Conservation (phyloP, 2,113 vertebrate species). For the Marmota monax region DNA sequence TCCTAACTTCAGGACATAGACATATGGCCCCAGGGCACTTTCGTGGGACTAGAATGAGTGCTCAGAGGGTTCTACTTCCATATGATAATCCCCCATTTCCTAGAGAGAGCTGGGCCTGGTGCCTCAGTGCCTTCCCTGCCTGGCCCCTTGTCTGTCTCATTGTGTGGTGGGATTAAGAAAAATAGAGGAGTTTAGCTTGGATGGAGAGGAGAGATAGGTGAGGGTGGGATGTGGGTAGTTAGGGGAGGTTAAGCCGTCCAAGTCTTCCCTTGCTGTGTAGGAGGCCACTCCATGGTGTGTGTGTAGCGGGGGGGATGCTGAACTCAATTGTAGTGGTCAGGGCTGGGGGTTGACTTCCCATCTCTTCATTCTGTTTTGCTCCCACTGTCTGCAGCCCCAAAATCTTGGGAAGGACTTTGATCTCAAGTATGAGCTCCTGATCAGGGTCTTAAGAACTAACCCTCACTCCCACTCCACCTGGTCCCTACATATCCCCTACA, state of each 20-base stretch:
- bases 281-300: not conserved
- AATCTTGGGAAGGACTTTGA: not conserved
- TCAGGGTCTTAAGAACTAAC: not conserved
- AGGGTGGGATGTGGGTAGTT: no score
- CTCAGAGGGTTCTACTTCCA: not conserved
- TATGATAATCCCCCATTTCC: not conserved
- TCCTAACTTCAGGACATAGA: not conserved
- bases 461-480: accelerated
- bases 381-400: not conserved
- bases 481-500: no score
- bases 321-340: not conserved
- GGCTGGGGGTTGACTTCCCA: not conserved
- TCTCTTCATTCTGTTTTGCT: not conserved
- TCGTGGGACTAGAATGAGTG: not conserved
- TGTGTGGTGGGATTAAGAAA: not conserved
- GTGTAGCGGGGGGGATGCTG: not conserved
- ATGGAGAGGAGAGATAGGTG: not conserved
- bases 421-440: not conserved
- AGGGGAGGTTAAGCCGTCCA: not conserved
- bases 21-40: not conserved
- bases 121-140: not conserved
- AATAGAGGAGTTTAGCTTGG: not conserved
- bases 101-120: not conserved
- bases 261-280: not conserved
- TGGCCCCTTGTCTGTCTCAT: not conserved